phyloP scores from a whole-genome alignment of 2,113 vertebrate species.

The Aspidoscelis tigris region DNA sequence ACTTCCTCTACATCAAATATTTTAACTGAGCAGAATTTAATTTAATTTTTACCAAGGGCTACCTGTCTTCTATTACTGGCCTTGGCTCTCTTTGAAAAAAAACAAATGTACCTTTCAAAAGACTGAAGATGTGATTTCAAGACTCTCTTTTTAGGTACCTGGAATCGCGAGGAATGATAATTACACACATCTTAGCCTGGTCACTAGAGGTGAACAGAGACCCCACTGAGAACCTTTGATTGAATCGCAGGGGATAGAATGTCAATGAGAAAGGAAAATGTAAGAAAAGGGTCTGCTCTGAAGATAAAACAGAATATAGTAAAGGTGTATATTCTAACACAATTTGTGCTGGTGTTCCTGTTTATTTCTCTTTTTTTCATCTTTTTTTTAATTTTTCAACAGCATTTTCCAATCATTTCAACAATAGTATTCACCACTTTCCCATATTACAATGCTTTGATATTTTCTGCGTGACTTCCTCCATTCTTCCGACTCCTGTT shows the following conservation, averaged over 20 bases:
- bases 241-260: constrained; percentile 8
- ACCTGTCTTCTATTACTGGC: neutral
- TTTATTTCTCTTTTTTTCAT: neutral
- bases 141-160: neutral
- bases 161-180: constrained; percentile 3
- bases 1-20: constrained; percentile 1
- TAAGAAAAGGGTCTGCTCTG: neutral
- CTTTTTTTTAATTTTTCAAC: no score
- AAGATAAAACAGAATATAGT: neutral
- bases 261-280: neutral
- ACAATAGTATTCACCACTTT: no score
- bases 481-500: no score
- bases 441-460: no score
- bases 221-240: neutral
- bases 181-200: neutral
- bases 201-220: constrained; percentile 23
- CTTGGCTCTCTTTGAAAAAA: constrained; percentile 4
- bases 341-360: neutral
- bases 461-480: no score
- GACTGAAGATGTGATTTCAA: neutral
- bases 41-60: neutral
- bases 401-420: no score
- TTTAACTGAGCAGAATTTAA: constrained; percentile 9
- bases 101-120: neutral
- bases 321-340: neutral